Evolutionary conservation across 30 jellyfish, hydroid and myxozoan species (phyloP).

Genomic region (Hydra vulgaris): DNA sequence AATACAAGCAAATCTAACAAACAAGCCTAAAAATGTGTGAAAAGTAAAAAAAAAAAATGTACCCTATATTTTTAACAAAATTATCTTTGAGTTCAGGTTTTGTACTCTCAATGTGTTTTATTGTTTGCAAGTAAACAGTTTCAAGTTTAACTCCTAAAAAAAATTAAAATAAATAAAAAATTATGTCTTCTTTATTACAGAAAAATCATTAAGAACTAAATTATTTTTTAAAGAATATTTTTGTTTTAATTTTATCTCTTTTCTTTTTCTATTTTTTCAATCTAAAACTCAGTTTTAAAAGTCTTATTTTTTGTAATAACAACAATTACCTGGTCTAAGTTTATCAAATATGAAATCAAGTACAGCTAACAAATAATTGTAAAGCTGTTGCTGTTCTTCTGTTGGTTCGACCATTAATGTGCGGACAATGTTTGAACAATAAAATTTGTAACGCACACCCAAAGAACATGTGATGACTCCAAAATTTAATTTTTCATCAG

Average conservation of each 20-base stretch:
- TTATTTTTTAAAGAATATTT: not conserved
- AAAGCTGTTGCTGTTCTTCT: slow-evolving; percentile 80
- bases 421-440: slow-evolving; percentile 90
- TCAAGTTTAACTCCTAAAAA: slow-evolving; percentile 58
- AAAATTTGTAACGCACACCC: slow-evolving; percentile 96
- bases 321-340: slow-evolving; percentile 69
- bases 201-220: not conserved
- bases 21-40: not conserved
- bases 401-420: slow-evolving; percentile 99
- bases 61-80: slow-evolving; percentile 90
- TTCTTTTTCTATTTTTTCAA: too few relatives aligned
- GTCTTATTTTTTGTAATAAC: too few relatives aligned
- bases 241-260: too few relatives aligned
- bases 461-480: slow-evolving; percentile 93
- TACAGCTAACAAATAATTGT: slow-evolving; percentile 62
- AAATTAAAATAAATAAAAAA: not conserved
- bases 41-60: not conserved
- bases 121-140: slow-evolving; percentile 66
- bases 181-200: not conserved
- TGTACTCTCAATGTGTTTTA: slow-evolving; percentile 38
- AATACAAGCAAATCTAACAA: too few relatives aligned
- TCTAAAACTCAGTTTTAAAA: too few relatives aligned
- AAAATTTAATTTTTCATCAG: slow-evolving; percentile 85
- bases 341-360: slow-evolving; percentile 57
- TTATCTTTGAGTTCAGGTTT: slow-evolving; percentile 80